These are phyloP conservation scores for Galaxea fascicularis DNA, from an alignment of 92 coral and sea anemone genomes.

Conservation along the genomic window DNA sequence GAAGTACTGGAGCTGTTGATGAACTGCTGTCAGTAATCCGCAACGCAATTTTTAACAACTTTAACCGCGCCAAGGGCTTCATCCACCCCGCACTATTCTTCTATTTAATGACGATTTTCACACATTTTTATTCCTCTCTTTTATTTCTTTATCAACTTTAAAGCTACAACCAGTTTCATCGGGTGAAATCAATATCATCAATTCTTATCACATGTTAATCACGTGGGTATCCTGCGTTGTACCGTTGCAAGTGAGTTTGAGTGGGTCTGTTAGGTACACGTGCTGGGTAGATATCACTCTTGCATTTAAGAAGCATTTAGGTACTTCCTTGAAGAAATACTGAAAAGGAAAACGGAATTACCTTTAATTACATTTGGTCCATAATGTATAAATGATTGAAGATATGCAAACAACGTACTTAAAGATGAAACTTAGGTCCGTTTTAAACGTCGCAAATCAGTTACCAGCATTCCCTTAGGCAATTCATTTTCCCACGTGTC, in stretches of 20 bases:
- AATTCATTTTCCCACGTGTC: neutral
- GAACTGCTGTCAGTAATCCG: no score
- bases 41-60: no score
- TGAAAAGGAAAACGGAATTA: neutral
- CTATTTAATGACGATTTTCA: no score
- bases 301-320: slow-evolving; percentile 42
- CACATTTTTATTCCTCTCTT: no score
- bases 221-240: neutral
- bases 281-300: slow-evolving; percentile 57
- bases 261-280: slow-evolving; percentile 58
- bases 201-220: neutral
- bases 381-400: neutral
- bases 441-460: no score
- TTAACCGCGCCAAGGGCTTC: no score
- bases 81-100: no score
- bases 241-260: slow-evolving; percentile 32
- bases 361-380: neutral
- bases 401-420: neutral
- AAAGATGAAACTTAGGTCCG: neutral
- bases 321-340: slow-evolving; percentile 60
- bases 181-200: no score
- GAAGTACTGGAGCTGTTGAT: no score
- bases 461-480: no score
- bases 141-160: slow-evolving; percentile 3
- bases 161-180: neutral